These are phyloP conservation scores for Metaphire vulgaris DNA, from an alignment of 1,140 invertebrate species.

Conservation along the genomic window DNA sequence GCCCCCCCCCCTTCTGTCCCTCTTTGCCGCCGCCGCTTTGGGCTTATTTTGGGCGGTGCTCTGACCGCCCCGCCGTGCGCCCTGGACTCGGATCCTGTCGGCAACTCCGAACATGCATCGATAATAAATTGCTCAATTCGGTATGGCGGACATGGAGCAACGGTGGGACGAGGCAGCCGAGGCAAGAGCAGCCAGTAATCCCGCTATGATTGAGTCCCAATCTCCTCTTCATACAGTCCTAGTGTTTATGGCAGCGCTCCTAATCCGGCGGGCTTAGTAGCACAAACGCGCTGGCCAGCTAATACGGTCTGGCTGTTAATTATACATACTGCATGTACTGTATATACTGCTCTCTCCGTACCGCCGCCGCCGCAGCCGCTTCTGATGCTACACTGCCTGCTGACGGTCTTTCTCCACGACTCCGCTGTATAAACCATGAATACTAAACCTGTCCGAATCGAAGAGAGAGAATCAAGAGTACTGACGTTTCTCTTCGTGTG, in stretches of 20 bases:
- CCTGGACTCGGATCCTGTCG: not conserved
- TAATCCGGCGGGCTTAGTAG: not conserved
- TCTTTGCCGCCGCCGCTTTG: too few species aligned
- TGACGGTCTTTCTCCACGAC: too few species aligned
- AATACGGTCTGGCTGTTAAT: not conserved
- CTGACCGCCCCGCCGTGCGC: too few species aligned
- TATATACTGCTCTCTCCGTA: too few species aligned
- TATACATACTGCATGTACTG: not conserved
- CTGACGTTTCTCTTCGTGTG: too few species aligned
- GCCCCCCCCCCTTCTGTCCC: too few species aligned
- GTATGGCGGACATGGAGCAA: not conserved
- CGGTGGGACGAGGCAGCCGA: not conserved
- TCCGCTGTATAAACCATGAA: conserved; percentile 3
- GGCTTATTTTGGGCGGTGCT: not conserved
- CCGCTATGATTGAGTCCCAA: not conserved
- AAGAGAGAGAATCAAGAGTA: too few species aligned
- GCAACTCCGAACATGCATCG: not conserved
- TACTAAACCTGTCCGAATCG: not conserved
- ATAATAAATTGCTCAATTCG: conserved; percentile 1
- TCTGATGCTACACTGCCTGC: too few species aligned
- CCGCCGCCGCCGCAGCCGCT: too few species aligned
- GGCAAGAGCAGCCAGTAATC: not conserved
- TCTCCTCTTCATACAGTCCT: not conserved
- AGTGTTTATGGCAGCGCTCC: not conserved
- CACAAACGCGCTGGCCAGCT: not conserved